These are phyloP conservation scores for Arvicanthis niloticus DNA, from an alignment of 2,113 vertebrate genomes.

Conservation along the genomic window DNA sequence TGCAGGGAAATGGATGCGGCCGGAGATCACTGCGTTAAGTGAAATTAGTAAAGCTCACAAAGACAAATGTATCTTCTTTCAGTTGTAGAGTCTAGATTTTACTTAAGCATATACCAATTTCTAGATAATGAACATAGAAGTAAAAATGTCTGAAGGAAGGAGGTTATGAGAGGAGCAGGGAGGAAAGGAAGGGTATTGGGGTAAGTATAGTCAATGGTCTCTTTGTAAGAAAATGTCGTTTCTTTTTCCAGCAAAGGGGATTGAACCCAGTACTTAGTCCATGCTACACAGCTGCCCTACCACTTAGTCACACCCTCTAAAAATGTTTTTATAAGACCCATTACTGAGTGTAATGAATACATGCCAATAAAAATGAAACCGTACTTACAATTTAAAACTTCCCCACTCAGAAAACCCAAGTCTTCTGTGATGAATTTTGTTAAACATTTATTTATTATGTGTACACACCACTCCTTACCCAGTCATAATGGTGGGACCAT, in stretches of 20 bases:
- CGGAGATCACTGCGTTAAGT: background rate
- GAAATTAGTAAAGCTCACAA: background rate
- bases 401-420: background rate
- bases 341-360: background rate
- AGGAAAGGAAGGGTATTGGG: background rate
- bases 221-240: background rate
- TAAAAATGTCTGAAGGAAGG: background rate
- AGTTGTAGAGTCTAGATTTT: background rate
- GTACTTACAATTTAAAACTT: background rate
- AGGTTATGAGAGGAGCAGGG: background rate
- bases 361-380: background rate
- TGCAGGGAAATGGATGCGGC: no score
- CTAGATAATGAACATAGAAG: background rate
- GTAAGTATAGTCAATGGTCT: background rate
- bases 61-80: background rate
- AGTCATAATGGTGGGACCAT: no score
- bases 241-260: background rate
- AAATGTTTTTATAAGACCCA: background rate
- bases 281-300: background rate
- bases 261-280: background rate
- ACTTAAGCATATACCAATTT: background rate
- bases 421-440: constrained; percentile 18
- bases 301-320: background rate
- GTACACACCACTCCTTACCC: background rate
- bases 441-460: background rate